Evolutionary conservation across 2,797 vertebrate genomes (phyloP).

Genomic region (Tapirus indicus): DNA sequence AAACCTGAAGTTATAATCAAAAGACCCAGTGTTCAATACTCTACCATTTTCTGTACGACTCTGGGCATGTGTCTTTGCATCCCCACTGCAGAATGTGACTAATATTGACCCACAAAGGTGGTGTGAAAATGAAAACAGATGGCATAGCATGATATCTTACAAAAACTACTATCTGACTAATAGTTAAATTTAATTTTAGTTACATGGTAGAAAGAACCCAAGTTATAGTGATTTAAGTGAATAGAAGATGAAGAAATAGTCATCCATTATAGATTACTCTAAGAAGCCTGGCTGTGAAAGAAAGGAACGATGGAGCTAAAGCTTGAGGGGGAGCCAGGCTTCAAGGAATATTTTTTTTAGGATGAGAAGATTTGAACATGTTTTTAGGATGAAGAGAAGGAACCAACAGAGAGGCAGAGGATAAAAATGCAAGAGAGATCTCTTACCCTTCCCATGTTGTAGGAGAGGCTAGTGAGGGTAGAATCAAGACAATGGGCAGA

Average conservation of each 20-base stretch:
- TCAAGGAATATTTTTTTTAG: conserved; percentile 6
- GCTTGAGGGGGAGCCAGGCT: neutral
- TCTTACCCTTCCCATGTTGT: neutral
- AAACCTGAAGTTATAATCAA: conserved; percentile 22
- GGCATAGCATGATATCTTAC: neutral
- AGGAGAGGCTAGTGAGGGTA: neutral
- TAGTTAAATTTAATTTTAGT: conserved; percentile 31
- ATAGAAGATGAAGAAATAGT: neutral
- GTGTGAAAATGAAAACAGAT: conserved; percentile 26
- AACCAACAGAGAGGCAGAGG: neutral
- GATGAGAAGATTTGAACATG: neutral
- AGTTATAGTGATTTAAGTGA: neutral
- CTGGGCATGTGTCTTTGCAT: neutral
- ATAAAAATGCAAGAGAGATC: neutral
- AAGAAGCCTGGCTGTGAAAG: neutral
- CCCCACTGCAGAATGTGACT: neutral
- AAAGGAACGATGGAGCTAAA: neutral
- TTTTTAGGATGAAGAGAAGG: neutral
- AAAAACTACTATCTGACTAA: conserved; percentile 18
- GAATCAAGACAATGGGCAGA: neutral
- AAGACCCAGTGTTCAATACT: neutral
- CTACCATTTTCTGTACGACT: neutral
- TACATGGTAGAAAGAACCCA: neutral
- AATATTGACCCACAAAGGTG: neutral
- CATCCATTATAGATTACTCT: neutral